Base-by-base conservation (phyloP, 2,797 vertebrate species). In the Enteromius anoplus region DNA sequence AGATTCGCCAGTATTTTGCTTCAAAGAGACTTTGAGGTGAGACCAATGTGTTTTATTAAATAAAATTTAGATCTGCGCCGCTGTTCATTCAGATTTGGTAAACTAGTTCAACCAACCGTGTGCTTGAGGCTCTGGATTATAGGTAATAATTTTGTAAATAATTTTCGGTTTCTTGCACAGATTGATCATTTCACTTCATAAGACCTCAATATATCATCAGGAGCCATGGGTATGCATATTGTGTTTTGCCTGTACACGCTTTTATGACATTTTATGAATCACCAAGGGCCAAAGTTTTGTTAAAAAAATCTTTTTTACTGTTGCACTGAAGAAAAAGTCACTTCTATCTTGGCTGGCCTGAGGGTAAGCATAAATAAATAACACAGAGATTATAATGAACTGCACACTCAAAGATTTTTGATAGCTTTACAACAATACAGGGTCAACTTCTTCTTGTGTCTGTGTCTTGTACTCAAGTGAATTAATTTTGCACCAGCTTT, bases 391-490 rank as follows among this genome's bases (percentile, higher is more conserved):
- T 77, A 32, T 29, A n/a, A 47, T 77, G 40, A 77, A 14, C 37
- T 23, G 82, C 26, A 64, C 85, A 62, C n/a, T 45, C 1, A 88
- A 75, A 62, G 15, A 87, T 65, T 62, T 86, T 49, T 64, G 42
- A 79, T 72, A 82, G 29, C 62, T 82, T 70, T 84, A 83, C 66
- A 84, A 62, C n/a, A 14, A 42, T 60, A 77, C 83, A 80, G 80
- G 80, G 80, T 78, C 11, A n/a, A 42, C 58, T 45, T 45, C 68
- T 49, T 51, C 65, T 51, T 51, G 84, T 89, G 87, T 85, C 87
- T 89, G 90, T 88, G 87, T 83, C 42, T 86, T 81, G 83, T 21
- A 29, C 90, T 85, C 92, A 88, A 90, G 89, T 84, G 86, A 89
- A 87, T 89, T 68, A 86, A 84, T 92, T 77, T 88, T 78, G 10